Evolutionary conservation across 2,888 invertebrate species (phyloP).

Genomic region (Macrosiphum euphorbiae): DNA sequence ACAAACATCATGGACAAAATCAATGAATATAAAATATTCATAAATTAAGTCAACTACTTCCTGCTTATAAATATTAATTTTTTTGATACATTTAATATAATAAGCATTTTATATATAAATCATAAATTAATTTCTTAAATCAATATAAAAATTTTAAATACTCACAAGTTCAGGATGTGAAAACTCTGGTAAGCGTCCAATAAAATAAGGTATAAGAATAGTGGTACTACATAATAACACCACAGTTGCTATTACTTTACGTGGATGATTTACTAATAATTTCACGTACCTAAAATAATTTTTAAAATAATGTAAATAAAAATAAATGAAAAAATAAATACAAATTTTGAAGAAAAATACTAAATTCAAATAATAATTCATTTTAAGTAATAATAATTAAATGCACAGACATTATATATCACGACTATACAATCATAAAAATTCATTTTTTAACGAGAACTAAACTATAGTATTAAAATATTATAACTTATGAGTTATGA

Average conservation of each 20-base stretch:
- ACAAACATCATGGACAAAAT: not conserved
- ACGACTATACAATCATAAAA: not conserved
- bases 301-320: not conserved
- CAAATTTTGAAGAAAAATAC: not conserved
- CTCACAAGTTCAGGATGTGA: conserved; percentile 62
- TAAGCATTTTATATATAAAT: not conserved
- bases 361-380: not conserved
- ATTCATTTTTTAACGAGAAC: not conserved
- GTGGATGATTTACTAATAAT: conserved; percentile 57
- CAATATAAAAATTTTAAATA: conserved; percentile 22
- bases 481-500: not conserved
- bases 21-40: not conserved
- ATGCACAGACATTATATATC: not conserved
- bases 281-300: conserved; percentile 56
- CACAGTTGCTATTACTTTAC: conserved; percentile 50
- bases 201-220: conserved; percentile 50
- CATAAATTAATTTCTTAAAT: conserved; percentile 5
- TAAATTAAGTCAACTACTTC: not conserved
- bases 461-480: not conserved
- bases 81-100: not conserved
- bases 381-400: not conserved
- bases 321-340: not conserved
- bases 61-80: not conserved
- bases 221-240: conserved; percentile 50
- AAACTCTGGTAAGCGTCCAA: conserved; percentile 60